Base-by-base conservation (phyloP, 2,113 vertebrate species). In the Montifringilla adamsi region DNA sequence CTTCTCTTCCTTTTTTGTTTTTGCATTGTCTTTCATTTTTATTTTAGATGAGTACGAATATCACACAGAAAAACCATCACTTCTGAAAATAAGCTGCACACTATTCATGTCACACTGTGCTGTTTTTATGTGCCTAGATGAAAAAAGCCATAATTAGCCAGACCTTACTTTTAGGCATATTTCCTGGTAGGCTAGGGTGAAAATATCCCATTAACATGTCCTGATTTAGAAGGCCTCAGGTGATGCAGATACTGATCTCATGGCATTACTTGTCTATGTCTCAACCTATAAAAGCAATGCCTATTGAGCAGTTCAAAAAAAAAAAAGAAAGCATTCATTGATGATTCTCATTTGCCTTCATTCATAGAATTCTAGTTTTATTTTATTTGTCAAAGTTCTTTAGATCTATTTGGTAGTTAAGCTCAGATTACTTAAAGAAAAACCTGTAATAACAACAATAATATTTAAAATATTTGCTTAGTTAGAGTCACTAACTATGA, bases 61-160 rank as follows among this genome's bases (percentile, higher is more conserved):
- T n/a, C 31, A 53, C 17, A 37, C 8, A n/a, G 55, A 30, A 88
- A 73, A 87, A 24, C 1, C 46, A 53, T 20, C 0, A 1, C 28
- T 85, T 90, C 68, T 64, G 33, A 49, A 63, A 90, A 84, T 67
- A 72, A 90, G 47, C 78, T 77, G 27, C 31, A 82, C 49, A 33
- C 16, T 50, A 70, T 84, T 94, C 33, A 1, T 95, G 91, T 95
- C 72, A 93, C 85, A 77, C 35, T 69, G 64, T 91, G 87, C 87
- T 97, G 92, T 79, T 96, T 97, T 92, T 95, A 95, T 3, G 0
- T 60, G 91, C 82, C 91, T 49, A 93, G 93, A 80, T 94, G 79
- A 91, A 85, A 95, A 93, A 59, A 95, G 43, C 49, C 53, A 30
- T 93, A 94, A 97, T 97, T 96, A 96, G 39, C 90, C 72, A 69